Base-by-base conservation (phyloP, 2,888 invertebrate genomes). In the Eupithecia pulchellata region DNA sequence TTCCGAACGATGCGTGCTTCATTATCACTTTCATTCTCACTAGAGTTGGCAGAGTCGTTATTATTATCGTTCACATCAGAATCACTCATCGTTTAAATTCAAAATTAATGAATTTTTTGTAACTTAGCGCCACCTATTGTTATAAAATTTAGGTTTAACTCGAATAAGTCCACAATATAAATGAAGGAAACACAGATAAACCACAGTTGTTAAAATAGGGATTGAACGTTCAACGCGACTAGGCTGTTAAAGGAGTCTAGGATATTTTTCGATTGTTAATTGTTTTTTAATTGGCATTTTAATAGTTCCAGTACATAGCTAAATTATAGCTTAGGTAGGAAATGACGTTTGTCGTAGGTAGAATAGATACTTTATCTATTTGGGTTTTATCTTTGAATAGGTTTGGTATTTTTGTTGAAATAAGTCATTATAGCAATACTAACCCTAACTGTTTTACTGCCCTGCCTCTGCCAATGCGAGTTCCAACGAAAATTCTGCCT, bases 21-120 rank as follows among this genome's bases (percentile, higher is more conserved):
- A 29, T 70, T 69, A 58, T 84, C 83, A 79, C 82, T 84, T 17
- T 84, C 82, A 77, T 79, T 64, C 39, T 67, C 72, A 69, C 72
- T 73, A 4, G 66, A 69, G 66, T 69, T 64, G 0, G 69, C 77
- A 0, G 78, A 77, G 9, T 83, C 79, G 42, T 77, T 75, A 11
- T 30, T 9, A 13, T 47, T 36, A n/a, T 29, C 63, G 58, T 68
- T 55, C 9, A 27, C 42, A 20, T 52, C 57, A 4, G 32, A 60
- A 30, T 60, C 58, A 60, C 58, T 30, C 58, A 69, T 65, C n/a
- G 64, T 8, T 52, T 52, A 25, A 2, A 52, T 25, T 4, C 52
- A 25, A 52, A 25, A 25, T 13, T 11, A 11, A 25, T 20, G n/a
- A 47, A 20, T 20, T 9, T 8, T 9, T 9, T n/a, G 20, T 47